Conservation (phyloP, 1,140 invertebrate species). For the Hestina assimilis region DNA sequence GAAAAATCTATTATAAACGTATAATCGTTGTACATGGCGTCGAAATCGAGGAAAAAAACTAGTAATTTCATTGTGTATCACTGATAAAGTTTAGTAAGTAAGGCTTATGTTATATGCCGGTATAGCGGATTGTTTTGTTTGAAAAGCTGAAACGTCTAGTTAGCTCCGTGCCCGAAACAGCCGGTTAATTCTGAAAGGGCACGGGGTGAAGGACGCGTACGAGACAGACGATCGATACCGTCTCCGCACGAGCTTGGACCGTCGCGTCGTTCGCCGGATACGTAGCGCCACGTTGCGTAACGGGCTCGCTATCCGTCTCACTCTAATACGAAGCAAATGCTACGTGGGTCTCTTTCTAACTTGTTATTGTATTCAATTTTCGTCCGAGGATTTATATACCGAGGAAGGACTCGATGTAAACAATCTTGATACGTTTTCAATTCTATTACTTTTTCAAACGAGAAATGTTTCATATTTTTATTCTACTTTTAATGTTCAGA, state of each 20-base stretch:
- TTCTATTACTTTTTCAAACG: too few relatives aligned
- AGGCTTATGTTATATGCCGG: too few relatives aligned
- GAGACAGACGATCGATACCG: conserved; percentile 48
- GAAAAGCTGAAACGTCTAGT: background rate
- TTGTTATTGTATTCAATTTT: background rate
- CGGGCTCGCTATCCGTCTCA: background rate
- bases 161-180: conserved; percentile 20
- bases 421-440: too few relatives aligned
- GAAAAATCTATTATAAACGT: too few relatives aligned
- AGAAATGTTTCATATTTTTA: too few relatives aligned
- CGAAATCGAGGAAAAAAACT: too few relatives aligned
- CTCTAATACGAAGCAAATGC: background rate
- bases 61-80: background rate
- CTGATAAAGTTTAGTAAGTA: too few relatives aligned
- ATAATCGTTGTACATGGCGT: too few relatives aligned
- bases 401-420: too few relatives aligned
- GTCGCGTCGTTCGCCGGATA: conserved; percentile 1
- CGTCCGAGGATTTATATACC: too few relatives aligned
- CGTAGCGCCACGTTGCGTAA: conserved; percentile 4
- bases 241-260: conserved; percentile 24
- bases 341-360: background rate
- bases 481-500: too few relatives aligned
- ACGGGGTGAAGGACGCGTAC: conserved; percentile 64
- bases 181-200: conserved; percentile 48
- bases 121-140: conserved; percentile 4